A percentile compares a stretch with the other conserved stretches of the same genome.
Evolutionary conservation across 2,797 vertebrate genomes (phyloP).

Genomic region (Dendrocincla fuliginosa): DNA sequence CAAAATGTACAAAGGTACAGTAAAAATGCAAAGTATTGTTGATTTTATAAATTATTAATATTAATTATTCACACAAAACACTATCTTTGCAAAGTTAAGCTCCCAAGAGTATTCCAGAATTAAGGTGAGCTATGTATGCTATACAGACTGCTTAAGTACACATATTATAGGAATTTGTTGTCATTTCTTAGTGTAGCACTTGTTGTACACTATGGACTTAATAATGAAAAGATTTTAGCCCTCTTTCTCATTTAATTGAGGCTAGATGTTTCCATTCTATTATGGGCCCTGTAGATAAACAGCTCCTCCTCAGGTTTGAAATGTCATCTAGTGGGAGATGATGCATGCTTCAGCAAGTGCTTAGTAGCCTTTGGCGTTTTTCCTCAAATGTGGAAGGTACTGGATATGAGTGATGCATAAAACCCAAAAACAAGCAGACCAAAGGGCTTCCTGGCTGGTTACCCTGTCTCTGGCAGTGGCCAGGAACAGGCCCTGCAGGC

Average conservation of each 20-base stretch:
- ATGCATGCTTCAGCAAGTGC: not conserved
- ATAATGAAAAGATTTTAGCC: not conserved
- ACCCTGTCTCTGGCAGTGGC: not conserved
- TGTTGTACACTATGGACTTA: not conserved
- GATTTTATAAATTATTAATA: not conserved
- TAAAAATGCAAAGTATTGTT: not conserved
- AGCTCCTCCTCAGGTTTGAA: not conserved
- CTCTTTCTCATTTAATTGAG: not conserved
- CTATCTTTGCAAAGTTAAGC: not conserved
- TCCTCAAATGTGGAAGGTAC: not conserved
- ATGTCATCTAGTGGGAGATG: not conserved
- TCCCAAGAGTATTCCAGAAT: not conserved
- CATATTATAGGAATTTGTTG: not conserved
- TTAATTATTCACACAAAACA: not conserved
- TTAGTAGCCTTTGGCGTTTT: not conserved
- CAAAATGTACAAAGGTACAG: not conserved
- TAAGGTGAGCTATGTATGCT: not conserved
- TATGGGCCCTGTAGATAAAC: not conserved
- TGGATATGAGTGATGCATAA: not conserved
- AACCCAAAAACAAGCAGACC: not conserved
- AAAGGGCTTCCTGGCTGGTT: not conserved
- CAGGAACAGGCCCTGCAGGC: not conserved
- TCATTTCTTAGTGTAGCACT: not conserved
- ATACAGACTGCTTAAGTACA: not conserved
- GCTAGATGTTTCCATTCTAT: not conserved